Conservation (phyloP, 1,140 invertebrate genomes). For the Phthorimaea operculella region DNA sequence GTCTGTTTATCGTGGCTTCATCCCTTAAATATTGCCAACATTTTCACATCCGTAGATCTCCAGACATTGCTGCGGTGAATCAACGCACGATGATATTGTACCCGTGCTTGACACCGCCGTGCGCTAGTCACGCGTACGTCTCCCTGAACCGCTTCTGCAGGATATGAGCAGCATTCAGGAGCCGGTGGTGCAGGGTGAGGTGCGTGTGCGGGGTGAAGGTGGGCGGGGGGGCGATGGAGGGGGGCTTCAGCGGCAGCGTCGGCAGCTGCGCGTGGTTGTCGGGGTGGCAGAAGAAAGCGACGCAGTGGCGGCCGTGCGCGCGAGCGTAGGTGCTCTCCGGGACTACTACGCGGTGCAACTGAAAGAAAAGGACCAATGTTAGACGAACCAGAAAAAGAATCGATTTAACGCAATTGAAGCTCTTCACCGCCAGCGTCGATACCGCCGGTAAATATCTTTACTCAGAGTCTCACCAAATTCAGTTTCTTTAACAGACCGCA, state of each 20-base stretch:
- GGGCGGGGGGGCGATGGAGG: conserved; percentile 40
- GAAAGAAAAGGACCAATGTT: conserved; percentile 15
- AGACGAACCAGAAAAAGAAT: too few species aligned
- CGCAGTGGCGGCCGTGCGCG: conserved; percentile 73
- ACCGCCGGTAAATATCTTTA: too few species aligned
- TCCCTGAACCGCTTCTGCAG: conserved; percentile 76
- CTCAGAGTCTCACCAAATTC: too few species aligned
- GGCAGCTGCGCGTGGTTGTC: conserved; percentile 71
- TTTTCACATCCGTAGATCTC: too few species aligned
- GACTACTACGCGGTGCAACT: conserved; percentile 79
- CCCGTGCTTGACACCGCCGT: conserved; percentile 22
- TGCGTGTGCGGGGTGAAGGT: conserved; percentile 39
- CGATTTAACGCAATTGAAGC: too few species aligned
- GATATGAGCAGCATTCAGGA: conserved; percentile 76
- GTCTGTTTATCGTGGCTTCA: too few species aligned
- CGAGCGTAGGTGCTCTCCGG: conserved; percentile 72
- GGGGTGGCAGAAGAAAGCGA: conserved; percentile 83
- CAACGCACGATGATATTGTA: conserved; percentile 25
- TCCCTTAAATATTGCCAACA: too few species aligned
- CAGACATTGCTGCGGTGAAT: conserved; percentile 17
- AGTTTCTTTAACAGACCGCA: too few species aligned
- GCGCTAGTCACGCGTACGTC: conserved; percentile 72
- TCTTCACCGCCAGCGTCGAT: too few species aligned
- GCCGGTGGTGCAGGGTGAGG: conserved; percentile 63
- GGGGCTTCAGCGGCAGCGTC: conserved; percentile 68